Evolutionary conservation across 2,888 invertebrate genomes (phyloP), one percentile per base, ranked within the genome.

Genomic region (Orchestes rusci): DNA sequence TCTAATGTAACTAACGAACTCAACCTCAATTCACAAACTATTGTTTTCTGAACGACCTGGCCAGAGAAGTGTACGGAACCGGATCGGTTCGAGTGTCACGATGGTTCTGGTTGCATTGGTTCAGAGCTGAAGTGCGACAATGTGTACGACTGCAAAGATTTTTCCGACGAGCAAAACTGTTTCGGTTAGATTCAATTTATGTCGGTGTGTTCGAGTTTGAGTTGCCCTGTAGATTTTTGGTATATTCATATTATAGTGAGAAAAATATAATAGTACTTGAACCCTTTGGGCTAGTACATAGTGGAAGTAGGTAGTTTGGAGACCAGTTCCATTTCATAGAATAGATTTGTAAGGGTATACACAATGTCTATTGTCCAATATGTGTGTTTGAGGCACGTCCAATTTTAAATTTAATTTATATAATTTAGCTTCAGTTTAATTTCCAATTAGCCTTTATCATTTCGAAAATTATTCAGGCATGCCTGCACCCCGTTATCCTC

Each of bases 101-200:
- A 84, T 73, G 77, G 80, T 64, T 74, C 76, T 65, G 50, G 40
- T 10, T 92, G 91, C 75, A 83, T 92, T 66, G 82, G 82, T 55
- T 73, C 76, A 67, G 70, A 75, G 56, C 79, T 82, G 62, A 82
- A 82, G 67, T 91, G 92, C 74, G 89, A 92, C 79, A 85, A 86
- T 75, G 79, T 79, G 74, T 87, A 87, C 79, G 88, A 89, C 76
- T 89, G 89, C 76, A 76, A 77, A 72, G 88, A 89, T 76, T 87
- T 86, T 79, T 86, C 87, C 64, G 89, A 90, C 69, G 89, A 90
- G 73, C 85, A 87, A 72, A 84, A 84, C 74, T 90, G 89, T 77
- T 76, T 80, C 73, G 73, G 73, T 75, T 74, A 73, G 74, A 70
- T 51, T 47, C 34, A 16, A 27, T 18, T 30, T 16, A 35, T 45